Evolutionary conservation across 2,797 vertebrate species (phyloP).

Genomic region (Pteronotus mesoamericanus): DNA sequence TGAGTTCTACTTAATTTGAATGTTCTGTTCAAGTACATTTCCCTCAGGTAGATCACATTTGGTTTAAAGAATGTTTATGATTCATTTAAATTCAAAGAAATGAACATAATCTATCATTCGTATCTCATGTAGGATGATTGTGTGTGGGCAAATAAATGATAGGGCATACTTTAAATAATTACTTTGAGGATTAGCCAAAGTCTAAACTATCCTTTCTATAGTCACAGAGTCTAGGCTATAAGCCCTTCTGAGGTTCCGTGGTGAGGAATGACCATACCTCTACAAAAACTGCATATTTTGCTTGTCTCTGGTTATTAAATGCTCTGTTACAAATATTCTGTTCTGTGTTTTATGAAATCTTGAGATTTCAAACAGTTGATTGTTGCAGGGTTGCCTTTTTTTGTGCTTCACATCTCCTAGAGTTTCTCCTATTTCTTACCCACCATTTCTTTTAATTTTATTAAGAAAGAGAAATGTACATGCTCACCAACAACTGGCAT

Average conservation of each 20-base stretch:
- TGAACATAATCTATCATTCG: neutral
- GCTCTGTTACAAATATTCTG: neutral
- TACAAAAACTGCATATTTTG: no score
- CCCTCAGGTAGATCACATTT: neutral
- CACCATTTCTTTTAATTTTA: neutral
- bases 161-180: neutral
- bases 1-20: neutral
- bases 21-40: neutral
- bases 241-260: no score
- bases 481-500: neutral
- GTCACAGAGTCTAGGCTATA: neutral
- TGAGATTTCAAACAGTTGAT: neutral
- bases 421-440: neutral
- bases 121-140: neutral
- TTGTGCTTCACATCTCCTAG: neutral
- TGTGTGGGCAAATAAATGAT: neutral
- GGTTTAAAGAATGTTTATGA: neutral
- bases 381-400: neutral
- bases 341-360: neutral
- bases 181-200: neutral
- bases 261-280: neutral
- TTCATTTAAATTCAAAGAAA: neutral
- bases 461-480: neutral
- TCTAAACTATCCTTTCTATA: neutral
- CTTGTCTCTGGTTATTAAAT: no score